Evolutionary conservation across 2,797 vertebrate species (phyloP).

Genomic region (Cirrhinus molitorella): DNA sequence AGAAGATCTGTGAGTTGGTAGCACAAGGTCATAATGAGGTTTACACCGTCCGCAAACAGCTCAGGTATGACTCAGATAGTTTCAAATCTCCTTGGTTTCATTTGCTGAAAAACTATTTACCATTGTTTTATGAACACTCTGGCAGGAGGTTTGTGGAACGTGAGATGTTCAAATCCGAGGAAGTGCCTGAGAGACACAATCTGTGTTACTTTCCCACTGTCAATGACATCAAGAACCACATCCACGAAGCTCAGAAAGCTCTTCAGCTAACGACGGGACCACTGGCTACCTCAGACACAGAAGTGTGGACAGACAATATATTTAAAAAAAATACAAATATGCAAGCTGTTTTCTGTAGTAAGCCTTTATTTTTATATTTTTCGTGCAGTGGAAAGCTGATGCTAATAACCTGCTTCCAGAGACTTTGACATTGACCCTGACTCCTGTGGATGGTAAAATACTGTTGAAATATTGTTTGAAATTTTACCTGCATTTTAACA

Average conservation of each 20-base stretch:
- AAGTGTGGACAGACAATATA: slow-evolving; percentile 43
- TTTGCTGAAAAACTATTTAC: background rate
- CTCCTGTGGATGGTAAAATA: slow-evolving; percentile 78
- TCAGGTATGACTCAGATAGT: slow-evolving; percentile 43
- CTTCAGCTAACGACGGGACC: slow-evolving; percentile 57
- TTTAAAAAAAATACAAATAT: background rate
- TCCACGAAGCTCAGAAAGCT: slow-evolving; percentile 86
- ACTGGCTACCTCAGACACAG: slow-evolving; percentile 31
- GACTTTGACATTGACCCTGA: slow-evolving; percentile 83
- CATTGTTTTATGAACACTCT: background rate
- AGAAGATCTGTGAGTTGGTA: slow-evolving; percentile 85
- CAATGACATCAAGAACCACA: slow-evolving; percentile 90
- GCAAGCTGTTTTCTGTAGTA: background rate
- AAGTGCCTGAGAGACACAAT: slow-evolving; percentile 87
- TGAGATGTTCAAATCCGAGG: slow-evolving; percentile 85
- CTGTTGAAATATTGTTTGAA: background rate
- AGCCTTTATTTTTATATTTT: background rate
- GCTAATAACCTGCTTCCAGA: slow-evolving; percentile 71
- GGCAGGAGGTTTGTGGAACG: slow-evolving; percentile 77
- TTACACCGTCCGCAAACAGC: slow-evolving; percentile 86
- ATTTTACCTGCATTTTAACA: background rate
- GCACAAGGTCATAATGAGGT: slow-evolving; percentile 83
- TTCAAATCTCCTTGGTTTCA: background rate
- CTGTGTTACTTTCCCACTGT: slow-evolving; percentile 88
- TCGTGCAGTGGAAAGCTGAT: slow-evolving; percentile 79